Conservation (phyloP, 2,797 vertebrate genomes). For the Basileuterus tristriatus region DNA sequence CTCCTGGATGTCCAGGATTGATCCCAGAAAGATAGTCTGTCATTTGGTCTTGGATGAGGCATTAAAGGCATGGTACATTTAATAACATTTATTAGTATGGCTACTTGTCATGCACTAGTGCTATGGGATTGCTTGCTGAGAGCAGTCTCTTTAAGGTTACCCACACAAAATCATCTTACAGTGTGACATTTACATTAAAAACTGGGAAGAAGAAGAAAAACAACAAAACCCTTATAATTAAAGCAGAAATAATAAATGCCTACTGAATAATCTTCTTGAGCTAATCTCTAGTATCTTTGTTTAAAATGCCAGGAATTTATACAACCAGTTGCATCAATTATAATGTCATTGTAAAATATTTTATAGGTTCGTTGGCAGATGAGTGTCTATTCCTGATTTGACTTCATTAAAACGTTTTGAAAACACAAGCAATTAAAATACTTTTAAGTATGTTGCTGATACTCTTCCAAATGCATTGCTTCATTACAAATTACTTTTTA, state of each 20-base stretch:
- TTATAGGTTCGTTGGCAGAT: constrained; percentile 30
- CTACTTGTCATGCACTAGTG: neutral
- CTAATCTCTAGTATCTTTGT: constrained; percentile 27
- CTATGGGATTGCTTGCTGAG: neutral
- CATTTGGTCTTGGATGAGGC: neutral
- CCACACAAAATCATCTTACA: constrained; percentile 16
- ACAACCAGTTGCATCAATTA: constrained; percentile 25
- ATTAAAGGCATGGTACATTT: neutral
- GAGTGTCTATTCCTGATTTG: constrained; percentile 34
- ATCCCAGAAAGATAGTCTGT: neutral
- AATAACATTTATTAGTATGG: neutral
- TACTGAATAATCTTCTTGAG: constrained; percentile 1
- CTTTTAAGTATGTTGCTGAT: neutral
- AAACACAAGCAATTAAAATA: constrained; percentile 22
- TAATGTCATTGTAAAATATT: constrained; percentile 42
- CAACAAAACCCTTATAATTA: neutral
- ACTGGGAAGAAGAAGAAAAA: neutral
- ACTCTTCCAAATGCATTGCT: constrained; percentile 1
- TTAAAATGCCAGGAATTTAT: constrained; percentile 32
- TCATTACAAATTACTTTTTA: neutral
- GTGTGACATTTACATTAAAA: constrained; percentile 22
- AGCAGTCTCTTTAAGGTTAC: neutral
- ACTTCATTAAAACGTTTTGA: constrained; percentile 42
- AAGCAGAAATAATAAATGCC: constrained; percentile 22
- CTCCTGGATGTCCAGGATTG: neutral